These are phyloP conservation scores for Drosophila melanica DNA, from an alignment of 1,140 invertebrate genomes.

Conservation along the genomic window DNA sequence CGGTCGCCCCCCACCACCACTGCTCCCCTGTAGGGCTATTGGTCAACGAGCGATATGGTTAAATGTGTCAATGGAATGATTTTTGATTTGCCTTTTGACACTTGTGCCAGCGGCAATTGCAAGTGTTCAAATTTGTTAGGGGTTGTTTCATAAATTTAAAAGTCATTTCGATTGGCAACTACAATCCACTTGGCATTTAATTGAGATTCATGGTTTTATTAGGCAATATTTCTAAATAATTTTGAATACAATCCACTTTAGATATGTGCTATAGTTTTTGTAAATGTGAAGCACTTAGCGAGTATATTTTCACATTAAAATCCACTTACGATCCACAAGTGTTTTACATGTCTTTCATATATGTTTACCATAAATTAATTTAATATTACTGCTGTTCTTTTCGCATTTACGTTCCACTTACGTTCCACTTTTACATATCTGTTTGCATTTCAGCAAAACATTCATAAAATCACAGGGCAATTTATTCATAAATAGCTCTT, in stretches of 20 bases:
- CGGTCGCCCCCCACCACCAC: background rate
- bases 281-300: too few relatives aligned
- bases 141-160: background rate
- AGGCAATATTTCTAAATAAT: background rate
- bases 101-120: background rate
- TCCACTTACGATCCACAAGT: background rate
- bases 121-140: background rate
- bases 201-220: background rate
- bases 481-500: slow-evolving; percentile 13
- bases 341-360: background rate
- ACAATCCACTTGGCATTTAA: background rate
- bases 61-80: slow-evolving; percentile 70
- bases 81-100: slow-evolving; percentile 37
- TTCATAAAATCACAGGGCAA: background rate
- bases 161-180: background rate
- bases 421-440: background rate
- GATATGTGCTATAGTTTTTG: too few relatives aligned
- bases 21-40: slow-evolving; percentile 34
- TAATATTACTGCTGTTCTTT: too few relatives aligned
- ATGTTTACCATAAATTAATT: too few relatives aligned
- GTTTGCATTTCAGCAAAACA: too few relatives aligned
- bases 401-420: background rate
- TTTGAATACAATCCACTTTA: too few relatives aligned
- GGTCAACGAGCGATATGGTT: slow-evolving; percentile 52
- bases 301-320: too few relatives aligned